Evolutionary conservation across 92 coral and sea anemone species (phyloP).

Genomic region (Porites rus): DNA sequence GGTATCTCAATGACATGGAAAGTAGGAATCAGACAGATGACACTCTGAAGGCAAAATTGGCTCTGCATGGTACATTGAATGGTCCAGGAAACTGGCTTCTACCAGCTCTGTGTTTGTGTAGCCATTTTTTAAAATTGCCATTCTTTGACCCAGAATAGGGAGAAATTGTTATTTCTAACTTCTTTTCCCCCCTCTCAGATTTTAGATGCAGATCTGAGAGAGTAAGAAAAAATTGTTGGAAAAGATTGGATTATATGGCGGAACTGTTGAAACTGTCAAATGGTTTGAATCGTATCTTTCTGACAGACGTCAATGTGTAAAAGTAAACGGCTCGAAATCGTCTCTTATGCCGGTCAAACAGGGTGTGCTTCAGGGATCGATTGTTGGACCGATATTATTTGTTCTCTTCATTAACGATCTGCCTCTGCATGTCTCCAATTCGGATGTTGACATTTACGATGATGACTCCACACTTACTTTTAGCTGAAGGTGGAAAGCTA

Average conservation of each 20-base stretch:
- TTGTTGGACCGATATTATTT: neutral
- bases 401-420: neutral
- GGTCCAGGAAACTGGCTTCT: too few relatives aligned
- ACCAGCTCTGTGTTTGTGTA: too few relatives aligned
- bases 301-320: conserved; percentile 2
- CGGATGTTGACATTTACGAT: neutral
- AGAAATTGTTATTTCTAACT: too few relatives aligned
- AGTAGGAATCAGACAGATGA: too few relatives aligned
- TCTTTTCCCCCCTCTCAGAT: too few relatives aligned
- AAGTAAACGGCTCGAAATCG: neutral
- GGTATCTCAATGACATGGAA: too few relatives aligned
- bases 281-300: neutral
- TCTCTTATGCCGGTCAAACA: neutral
- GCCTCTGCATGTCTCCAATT: neutral
- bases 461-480: neutral
- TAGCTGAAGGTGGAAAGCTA: conserved; percentile 4
- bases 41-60: too few relatives aligned
- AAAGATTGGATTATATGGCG: conserved; percentile 1
- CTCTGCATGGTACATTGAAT: too few relatives aligned
- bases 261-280: neutral
- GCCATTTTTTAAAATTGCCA: too few relatives aligned
- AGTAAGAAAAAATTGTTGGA: too few relatives aligned
- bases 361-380: neutral
- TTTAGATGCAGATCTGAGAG: too few relatives aligned
- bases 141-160: too few relatives aligned